Evolutionary conservation across 2,888 invertebrate genomes (phyloP), one percentile per base, ranked within the genome.

Genomic region (Sicus ferrugineus): DNA sequence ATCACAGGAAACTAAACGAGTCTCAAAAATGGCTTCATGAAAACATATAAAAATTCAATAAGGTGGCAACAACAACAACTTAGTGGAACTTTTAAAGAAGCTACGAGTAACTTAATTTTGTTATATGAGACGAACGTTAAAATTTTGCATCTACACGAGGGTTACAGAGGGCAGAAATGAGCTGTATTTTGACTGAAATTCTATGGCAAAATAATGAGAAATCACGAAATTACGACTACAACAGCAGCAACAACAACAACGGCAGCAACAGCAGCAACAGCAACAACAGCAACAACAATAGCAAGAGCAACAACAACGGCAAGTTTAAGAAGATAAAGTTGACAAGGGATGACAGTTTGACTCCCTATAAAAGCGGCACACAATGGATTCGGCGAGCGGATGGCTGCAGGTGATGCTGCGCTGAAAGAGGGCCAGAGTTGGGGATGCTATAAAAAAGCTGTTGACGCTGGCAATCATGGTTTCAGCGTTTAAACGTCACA

Each of bases 271-370:
- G 34, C 21, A 54, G 21, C 26, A 54, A 19, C 54, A 54, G 23
- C 54, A 54, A 54, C 7, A 52, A 52, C 52, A 52, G 21, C 21
- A 21, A 9, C 21, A 16, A 21, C 58, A 58, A 58, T 9, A 52
- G 23, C 52, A 52, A 52, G 4, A 21, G 19, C 21, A 16, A 21
- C 58, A 58, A 58, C 30, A 34, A 16, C 28, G 28, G 2, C 16
- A 58, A 58, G 30, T 58, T 30, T 28, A 30, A 31, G 30, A 11
- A n/a, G 34, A 59, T 21, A 23, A 38, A 38, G 21, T 65, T 65
- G 65, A 65, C 65, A 65, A 23, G 65, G 52, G 65, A 54, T 65
- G 65, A 65, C 65, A 65, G 65, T 23, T 52, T 23, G 65, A 65
- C 65, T 34, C 34, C 52, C 28, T 64, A 21, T 31, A 50, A 59